phyloP scores from a whole-genome alignment of 2,888 invertebrate genomes.

The Caenorhabditis sp. region DNA sequence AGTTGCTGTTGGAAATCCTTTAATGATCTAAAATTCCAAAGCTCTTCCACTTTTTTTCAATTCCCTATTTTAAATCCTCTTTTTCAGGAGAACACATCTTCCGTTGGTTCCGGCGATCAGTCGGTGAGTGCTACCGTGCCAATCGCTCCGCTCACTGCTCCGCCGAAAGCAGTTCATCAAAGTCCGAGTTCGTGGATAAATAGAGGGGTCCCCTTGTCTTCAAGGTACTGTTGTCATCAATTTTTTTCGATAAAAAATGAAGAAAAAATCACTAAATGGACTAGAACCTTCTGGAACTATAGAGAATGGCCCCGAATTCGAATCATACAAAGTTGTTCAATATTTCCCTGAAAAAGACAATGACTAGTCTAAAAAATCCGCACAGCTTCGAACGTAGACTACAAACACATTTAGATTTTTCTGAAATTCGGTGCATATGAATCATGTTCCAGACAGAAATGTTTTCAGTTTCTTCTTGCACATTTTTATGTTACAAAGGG shows the following conservation, averaged over 20 bases:
- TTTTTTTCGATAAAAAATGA: neutral
- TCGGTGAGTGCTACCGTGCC: slow-evolving; percentile 69
- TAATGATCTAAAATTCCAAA: too few relatives aligned
- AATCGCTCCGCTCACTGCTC: slow-evolving; percentile 41
- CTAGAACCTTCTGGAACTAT: too few relatives aligned
- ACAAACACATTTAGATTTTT: too few relatives aligned
- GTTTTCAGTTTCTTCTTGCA: neutral
- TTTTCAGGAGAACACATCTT: slow-evolving; percentile 58
- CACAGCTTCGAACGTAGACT: too few relatives aligned
- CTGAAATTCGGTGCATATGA: too few relatives aligned
- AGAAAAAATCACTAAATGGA: neutral
- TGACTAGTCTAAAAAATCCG: too few relatives aligned
- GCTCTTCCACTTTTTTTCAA: too few relatives aligned
- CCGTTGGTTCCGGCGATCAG: slow-evolving; percentile 65
- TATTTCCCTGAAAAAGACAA: too few relatives aligned
- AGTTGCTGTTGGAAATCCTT: too few relatives aligned
- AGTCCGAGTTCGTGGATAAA: slow-evolving; percentile 73
- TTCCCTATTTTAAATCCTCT: too few relatives aligned
- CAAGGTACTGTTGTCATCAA: slow-evolving; percentile 44
- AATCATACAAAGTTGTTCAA: too few relatives aligned
- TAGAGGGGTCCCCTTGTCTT: slow-evolving; percentile 68
- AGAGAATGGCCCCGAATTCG: too few relatives aligned
- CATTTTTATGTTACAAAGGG: neutral
- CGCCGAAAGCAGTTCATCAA: slow-evolving; percentile 69
- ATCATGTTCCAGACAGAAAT: neutral